Conservation (phyloP, 1,140 invertebrate genomes). For the Spodoptera litura region DNA sequence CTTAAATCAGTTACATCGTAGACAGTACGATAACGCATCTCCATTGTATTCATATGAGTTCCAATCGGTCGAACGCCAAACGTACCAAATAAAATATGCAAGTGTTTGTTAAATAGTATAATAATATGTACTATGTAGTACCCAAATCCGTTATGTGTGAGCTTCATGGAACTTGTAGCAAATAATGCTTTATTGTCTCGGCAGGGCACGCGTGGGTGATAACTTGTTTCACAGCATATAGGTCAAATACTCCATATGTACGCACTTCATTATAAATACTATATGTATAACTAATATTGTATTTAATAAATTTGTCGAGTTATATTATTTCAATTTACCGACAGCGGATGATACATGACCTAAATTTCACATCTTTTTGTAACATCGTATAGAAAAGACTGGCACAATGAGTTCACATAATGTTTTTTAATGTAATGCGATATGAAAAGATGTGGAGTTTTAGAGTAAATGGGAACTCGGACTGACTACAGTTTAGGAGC, state of each 20-base stretch:
- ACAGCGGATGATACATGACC: constrained; percentile 18
- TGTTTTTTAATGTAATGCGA: constrained; percentile 70
- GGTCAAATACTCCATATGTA: constrained; percentile 54
- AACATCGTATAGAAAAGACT: constrained; percentile 47
- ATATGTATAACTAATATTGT: not conserved
- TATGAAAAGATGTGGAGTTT: constrained; percentile 77
- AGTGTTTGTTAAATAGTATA: constrained; percentile 55
- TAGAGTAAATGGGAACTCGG: constrained; percentile 73
- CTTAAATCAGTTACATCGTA: constrained; percentile 57
- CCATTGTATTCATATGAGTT: constrained; percentile 75
- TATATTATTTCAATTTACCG: constrained; percentile 7
- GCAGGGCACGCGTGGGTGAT: constrained; percentile 60
- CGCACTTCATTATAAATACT: not conserved
- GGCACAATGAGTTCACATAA: constrained; percentile 60
- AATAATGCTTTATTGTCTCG: constrained; percentile 73
- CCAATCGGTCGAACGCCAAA: constrained; percentile 53
- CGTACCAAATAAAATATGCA: constrained; percentile 60
- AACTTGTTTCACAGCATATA: constrained; percentile 53
- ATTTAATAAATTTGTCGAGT: not conserved
- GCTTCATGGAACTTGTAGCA: constrained; percentile 62
- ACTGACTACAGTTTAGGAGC: constrained; percentile 75
- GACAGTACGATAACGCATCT: constrained; percentile 60
- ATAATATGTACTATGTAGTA: no score
- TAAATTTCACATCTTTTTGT: constrained; percentile 48
- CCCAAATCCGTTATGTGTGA: constrained; percentile 56